phyloP scores from a whole-genome alignment of 2,797 vertebrate species.

The Helostoma temminkii region DNA sequence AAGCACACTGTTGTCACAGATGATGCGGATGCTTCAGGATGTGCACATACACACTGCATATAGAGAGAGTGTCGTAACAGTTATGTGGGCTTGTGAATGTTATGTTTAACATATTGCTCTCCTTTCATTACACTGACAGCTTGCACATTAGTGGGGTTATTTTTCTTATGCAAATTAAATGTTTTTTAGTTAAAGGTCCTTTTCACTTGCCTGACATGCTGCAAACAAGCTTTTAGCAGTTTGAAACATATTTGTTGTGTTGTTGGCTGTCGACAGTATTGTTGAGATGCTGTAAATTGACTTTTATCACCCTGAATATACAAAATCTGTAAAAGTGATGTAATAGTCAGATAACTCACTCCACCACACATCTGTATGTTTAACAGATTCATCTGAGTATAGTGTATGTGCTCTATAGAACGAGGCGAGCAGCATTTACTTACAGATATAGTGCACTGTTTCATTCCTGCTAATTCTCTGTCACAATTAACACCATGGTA shows the following conservation, averaged over 20 bases:
- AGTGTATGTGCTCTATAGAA: constrained; percentile 18
- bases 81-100: neutral
- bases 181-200: constrained; percentile 33
- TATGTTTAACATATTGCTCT: constrained; percentile 1
- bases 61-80: neutral
- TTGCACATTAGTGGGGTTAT: constrained; percentile 11
- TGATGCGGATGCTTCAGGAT: neutral
- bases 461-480: constrained; percentile 4
- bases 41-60: neutral
- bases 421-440: neutral
- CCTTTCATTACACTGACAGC: constrained; percentile 13
- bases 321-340: constrained; percentile 49
- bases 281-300: constrained; percentile 24
- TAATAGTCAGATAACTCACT: constrained; percentile 30
- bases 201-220: constrained; percentile 34
- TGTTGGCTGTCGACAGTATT: constrained; percentile 28
- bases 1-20: neutral
- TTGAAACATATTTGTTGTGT: constrained; percentile 22
- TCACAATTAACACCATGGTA: constrained; percentile 6
- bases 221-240: constrained; percentile 34
- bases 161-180: constrained; percentile 28
- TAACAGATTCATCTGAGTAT: too few species aligned
- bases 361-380: neutral
- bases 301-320: constrained; percentile 46
- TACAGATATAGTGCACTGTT: neutral